Base-by-base conservation (phyloP, 2,888 invertebrate species). In the Erpobdella octoculata region DNA sequence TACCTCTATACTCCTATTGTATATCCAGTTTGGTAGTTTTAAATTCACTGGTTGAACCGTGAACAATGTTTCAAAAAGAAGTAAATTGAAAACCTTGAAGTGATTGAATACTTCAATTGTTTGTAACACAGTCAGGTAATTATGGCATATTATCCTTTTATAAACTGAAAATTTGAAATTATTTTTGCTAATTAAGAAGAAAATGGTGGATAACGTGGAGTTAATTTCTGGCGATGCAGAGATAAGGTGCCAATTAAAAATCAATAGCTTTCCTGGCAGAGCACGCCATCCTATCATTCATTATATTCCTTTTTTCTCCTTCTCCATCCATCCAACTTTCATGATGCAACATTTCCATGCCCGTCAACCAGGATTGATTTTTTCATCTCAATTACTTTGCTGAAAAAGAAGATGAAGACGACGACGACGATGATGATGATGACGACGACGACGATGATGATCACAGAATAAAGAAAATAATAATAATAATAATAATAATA, bases 381-480 rank as follows among this genome's bases (percentile, higher is more conserved):
- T 53, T 28, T 12, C 53, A 25, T 53, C 28, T n/a, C 48, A 3
- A 41, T 41, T 12, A 41, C 18, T 9, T 18, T 59, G 59, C 25
- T 35, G 25, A 21, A n/a, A 21, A 59, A 9, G 59, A 15, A 2
- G 37, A 65, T 65, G 65, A 65, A 5, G 37, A 37, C n/a, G 65
- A 65, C n/a, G 65, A 65, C 37, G 65, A 65, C n/a, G 65, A 35
- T 65, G 65, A 35, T 65, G 65, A 35, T 35, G 65, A 65, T 37
- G 65, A 35, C n/a, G 65, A 65, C 6, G 65, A 35, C n/a, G 59
- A 53, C 35, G 70, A 53, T 61, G 70, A 35, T 70, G 67, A 67
- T 53, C 18, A 21, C 9, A 25, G 21, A 18, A 25, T n/a, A 9
- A 25, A 59, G 12, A 9, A 59, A 18, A 46, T 67, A 46, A 67